Evolutionary conservation across 2,888 invertebrate genomes (phyloP).

Genomic region (Scaeva pyrastri): DNA sequence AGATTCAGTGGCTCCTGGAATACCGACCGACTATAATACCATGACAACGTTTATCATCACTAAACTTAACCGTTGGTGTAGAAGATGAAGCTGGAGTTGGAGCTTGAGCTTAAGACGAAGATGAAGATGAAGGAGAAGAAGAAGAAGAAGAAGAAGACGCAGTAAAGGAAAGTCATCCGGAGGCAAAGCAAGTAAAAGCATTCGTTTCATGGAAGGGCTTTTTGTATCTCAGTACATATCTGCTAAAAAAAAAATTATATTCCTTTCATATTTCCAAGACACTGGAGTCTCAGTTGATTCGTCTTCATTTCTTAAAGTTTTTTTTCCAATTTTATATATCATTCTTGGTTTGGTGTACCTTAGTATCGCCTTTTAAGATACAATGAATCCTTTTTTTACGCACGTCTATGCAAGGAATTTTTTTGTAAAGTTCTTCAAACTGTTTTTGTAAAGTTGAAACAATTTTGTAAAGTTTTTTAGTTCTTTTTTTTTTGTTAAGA

Average conservation of each 20-base stretch:
- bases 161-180: slow-evolving; percentile 27
- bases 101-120: too few species aligned
- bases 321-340: background rate
- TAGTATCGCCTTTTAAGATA: too few species aligned
- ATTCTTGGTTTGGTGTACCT: too few species aligned
- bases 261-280: slow-evolving; percentile 42
- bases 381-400: too few species aligned
- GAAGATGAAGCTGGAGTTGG: too few species aligned
- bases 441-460: too few species aligned
- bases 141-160: background rate
- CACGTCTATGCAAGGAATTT: too few species aligned
- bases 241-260: slow-evolving; percentile 30
- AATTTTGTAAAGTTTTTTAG: too few species aligned
- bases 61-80: slow-evolving; percentile 29
- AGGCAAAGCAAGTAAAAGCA: slow-evolving; percentile 15
- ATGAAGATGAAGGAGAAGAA: too few species aligned
- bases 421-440: too few species aligned
- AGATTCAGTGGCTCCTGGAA: slow-evolving; percentile 38
- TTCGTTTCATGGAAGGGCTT: background rate
- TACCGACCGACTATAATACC: slow-evolving; percentile 6
- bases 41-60: slow-evolving; percentile 50
- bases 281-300: slow-evolving; percentile 4
- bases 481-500: too few species aligned
- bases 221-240: background rate
- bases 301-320: background rate